Evolutionary conservation across 2,888 invertebrate genomes (phyloP), one percentile per base, ranked within the genome.

Genomic region (Ceratothoa steindachneri): DNA sequence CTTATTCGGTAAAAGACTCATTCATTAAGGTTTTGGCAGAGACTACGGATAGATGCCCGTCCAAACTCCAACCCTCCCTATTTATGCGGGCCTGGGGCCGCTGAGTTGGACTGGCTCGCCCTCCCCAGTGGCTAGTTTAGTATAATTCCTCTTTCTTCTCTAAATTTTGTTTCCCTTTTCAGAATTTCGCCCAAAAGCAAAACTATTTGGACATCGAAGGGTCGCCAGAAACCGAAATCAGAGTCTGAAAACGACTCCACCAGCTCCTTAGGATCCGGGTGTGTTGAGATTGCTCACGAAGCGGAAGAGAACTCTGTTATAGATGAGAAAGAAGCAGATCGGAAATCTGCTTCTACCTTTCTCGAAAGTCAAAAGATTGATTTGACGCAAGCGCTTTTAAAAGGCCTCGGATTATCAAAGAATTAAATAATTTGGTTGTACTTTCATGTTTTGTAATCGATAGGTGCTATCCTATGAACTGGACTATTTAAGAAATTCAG

Each of bases 241-340:
- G 41, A 41, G 7, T 41, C 41, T 41, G 41, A 41, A 41, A 60
- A 7, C 24, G 60, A 60, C 22, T 7, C 60, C 12, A 19, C 15
- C 15, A 24, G 24, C 27, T n/a, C 19, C 24, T n/a, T 24, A 3
- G 60, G 27, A 24, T 60, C 60, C 2, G 60, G 60, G n/a, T n/a
- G 3, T 60, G 60, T 60, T 22, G 60, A 60, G 27, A 60, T 60
- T 60, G 60, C 60, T 1, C 60, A 60, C 24, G 60, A 60, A 60
- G 60, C 60, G 12, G 60, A 60, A 9, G 60, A 60, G 3, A 60
- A 24, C 24, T 60, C 27, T 2, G 1, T 7, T 1, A n/a, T 60
- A 22, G 60, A 60, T 1, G 24, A 24, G 2, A 1, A 60, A 12
- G 60, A 22, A 24, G 22, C 1, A 24, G 24, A 60, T 22, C n/a